Base-by-base conservation (phyloP, 1,140 invertebrate genomes). In the Drosophila paulistorum region DNA sequence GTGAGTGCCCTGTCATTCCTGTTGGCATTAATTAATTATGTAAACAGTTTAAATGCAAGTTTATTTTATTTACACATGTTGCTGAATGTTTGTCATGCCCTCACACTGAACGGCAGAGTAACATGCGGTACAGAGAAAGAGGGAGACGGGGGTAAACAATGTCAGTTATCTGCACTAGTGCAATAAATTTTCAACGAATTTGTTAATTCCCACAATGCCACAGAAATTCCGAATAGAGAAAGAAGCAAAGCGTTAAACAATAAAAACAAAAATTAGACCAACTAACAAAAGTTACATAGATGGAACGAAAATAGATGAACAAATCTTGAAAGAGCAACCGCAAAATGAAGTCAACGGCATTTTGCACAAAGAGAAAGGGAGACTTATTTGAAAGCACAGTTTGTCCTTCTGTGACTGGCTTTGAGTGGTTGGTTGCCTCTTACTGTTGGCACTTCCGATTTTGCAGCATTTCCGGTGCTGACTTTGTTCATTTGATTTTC, bases 41-140 rank as follows among this genome's bases (percentile, higher is more conserved):
- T 78, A 86, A 86, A 86, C 84, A 83, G 76, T 73, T 86, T 89
- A 86, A 86, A 89, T 83, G 76, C 76, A 83, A 89, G 83, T 89
- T 83, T 89, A 86, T 89, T 89, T 86, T 83, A 86, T 86, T 86
- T 86, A 86, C 83, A 86, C 79, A 83, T 86, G 83, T 83, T 85
- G 65, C 77, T 71, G 74, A 39, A 63, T 70, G 73, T 66, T 74
- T 55, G 61, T 65, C 54, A 39, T 55, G 39, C 30, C 42, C 14
- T 7, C 39, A 55, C 45, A 39, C 7, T 26, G 23, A 23, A 3
- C 17, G 0, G 20, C 7, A 48, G 14, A 7, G 0, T 20, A 11
- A n/a, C 4, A 3, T 3, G 10, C 4, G 23, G 23, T 30, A n/a
- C 1, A 63, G 23, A 48, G 9, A 60, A 10, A 60, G 11, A 9